Percentiles rank a stretch among this genome's conserved stretches.
Conservation (phyloP, 1,140 invertebrate species). For the Goniozus legneri region DNA sequence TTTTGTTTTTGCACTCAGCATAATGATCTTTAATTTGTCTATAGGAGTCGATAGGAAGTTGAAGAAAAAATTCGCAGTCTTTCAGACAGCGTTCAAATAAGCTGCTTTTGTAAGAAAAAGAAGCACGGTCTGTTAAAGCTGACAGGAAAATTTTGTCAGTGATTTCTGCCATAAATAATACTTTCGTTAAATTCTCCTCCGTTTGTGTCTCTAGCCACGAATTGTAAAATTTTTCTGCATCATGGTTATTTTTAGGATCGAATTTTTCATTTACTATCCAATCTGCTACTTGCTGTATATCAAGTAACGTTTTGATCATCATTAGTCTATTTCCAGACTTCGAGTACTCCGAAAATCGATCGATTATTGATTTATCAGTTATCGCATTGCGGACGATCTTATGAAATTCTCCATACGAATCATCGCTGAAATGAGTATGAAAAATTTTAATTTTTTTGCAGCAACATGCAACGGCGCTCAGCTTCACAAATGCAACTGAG, state of each 20-base stretch:
- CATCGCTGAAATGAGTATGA: slow-evolving; percentile 12
- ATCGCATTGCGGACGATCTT: slow-evolving; percentile 4
- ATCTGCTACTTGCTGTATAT: slow-evolving; percentile 23
- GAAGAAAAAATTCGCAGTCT: slow-evolving; percentile 33
- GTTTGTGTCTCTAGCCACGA: not conserved
- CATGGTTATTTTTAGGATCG: slow-evolving; percentile 31
- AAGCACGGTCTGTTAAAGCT: slow-evolving; percentile 30
- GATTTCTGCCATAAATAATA: slow-evolving; percentile 30
- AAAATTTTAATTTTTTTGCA: too few species aligned
- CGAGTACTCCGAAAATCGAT: slow-evolving; percentile 29
- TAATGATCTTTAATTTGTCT: slow-evolving; percentile 16
- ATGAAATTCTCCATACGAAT: slow-evolving; percentile 14
- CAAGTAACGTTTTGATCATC: slow-evolving; percentile 38
- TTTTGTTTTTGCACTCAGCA: slow-evolving; percentile 29
- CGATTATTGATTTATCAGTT: slow-evolving; percentile 14
- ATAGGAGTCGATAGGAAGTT: slow-evolving; percentile 16
- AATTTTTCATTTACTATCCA: slow-evolving; percentile 26
- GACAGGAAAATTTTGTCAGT: slow-evolving; percentile 23
- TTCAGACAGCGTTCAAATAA: slow-evolving; percentile 28
- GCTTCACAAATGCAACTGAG: too few species aligned
- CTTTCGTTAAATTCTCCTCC: slow-evolving; percentile 24
- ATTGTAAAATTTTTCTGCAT: slow-evolving; percentile 24
- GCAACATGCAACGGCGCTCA: too few species aligned
- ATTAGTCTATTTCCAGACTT: slow-evolving; percentile 27
- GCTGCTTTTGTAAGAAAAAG: slow-evolving; percentile 22